phyloP scores from a whole-genome alignment of 2,797 vertebrate genomes.

The Arctocebus calabarensis region DNA sequence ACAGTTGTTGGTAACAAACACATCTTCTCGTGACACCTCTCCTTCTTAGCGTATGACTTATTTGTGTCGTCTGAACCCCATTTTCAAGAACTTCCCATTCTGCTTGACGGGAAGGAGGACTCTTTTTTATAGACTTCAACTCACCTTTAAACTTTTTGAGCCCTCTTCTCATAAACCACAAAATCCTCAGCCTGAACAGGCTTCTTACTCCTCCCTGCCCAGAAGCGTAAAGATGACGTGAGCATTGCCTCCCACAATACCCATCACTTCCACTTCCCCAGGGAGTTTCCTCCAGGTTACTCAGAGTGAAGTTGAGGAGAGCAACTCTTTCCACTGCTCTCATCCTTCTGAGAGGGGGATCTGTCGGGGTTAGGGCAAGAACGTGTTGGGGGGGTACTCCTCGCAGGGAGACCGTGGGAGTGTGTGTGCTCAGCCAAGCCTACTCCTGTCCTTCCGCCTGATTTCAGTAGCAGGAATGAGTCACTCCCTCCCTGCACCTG shows the following conservation, averaged over 20 bases:
- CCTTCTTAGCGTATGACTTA: neutral
- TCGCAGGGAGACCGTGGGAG: neutral
- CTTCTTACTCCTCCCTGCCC: neutral
- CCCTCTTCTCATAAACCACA: neutral
- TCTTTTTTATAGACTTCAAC: neutral
- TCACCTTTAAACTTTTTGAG: slow-evolving; percentile 15
- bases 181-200: neutral
- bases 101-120: neutral
- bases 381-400: neutral
- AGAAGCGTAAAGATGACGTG: rapidly evolving
- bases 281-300: slow-evolving; percentile 28
- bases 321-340: neutral
- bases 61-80: neutral
- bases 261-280: neutral
- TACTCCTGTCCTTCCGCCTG: neutral
- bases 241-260: neutral
- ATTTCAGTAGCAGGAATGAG: neutral
- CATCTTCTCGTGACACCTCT: neutral
- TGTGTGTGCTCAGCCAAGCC: neutral
- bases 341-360: neutral
- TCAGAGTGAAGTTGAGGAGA: neutral
- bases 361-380: neutral
- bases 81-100: neutral
- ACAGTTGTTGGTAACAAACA: neutral
- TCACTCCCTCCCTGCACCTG: neutral